Evolutionary conservation across 1,140 invertebrate species (phyloP).

Genomic region (Zaprionus kolodkinae): DNA sequence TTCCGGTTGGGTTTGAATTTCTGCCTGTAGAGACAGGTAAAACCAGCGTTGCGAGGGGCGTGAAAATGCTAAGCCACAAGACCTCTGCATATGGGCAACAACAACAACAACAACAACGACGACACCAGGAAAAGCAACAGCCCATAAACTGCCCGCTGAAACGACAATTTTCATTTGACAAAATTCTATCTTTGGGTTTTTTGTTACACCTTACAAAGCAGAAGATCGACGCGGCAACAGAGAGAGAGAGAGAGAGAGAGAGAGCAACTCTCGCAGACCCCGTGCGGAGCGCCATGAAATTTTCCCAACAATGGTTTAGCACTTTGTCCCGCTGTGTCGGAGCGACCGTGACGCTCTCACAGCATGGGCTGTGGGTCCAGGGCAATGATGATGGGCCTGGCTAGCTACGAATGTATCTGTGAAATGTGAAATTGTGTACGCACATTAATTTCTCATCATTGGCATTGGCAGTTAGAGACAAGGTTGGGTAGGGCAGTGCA

Average conservation of each 20-base stretch:
- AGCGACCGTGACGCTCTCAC: slow-evolving; percentile 61
- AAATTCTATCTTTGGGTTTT: slow-evolving; percentile 77
- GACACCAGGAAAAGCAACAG: background rate
- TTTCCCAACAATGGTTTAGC: slow-evolving; percentile 74
- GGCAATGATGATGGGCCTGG: slow-evolving; percentile 37
- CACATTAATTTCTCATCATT: slow-evolving; percentile 83
- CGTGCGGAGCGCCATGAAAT: slow-evolving; percentile 77
- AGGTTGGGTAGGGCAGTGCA: background rate
- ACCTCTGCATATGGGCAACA: background rate
- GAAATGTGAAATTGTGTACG: slow-evolving; percentile 66
- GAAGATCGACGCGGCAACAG: slow-evolving; percentile 24
- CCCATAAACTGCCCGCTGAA: slow-evolving; percentile 45
- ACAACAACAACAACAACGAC: too few relatives aligned
- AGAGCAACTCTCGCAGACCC: slow-evolving; percentile 43
- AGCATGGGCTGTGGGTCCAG: slow-evolving; percentile 55
- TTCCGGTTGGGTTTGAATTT: slow-evolving; percentile 12
- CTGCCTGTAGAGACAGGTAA: slow-evolving; percentile 16
- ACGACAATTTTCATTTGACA: slow-evolving; percentile 75
- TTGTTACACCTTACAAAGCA: slow-evolving; percentile 75
- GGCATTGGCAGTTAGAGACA: slow-evolving; percentile 40
- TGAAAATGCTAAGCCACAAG: slow-evolving; percentile 57
- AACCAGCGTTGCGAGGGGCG: slow-evolving; percentile 43
- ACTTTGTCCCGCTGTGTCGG: slow-evolving; percentile 72
- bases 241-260: too few relatives aligned
- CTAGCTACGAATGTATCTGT: too few relatives aligned